phyloP scores from a whole-genome alignment of 2,888 invertebrate species.

The Hypomecis punctinalis region DNA sequence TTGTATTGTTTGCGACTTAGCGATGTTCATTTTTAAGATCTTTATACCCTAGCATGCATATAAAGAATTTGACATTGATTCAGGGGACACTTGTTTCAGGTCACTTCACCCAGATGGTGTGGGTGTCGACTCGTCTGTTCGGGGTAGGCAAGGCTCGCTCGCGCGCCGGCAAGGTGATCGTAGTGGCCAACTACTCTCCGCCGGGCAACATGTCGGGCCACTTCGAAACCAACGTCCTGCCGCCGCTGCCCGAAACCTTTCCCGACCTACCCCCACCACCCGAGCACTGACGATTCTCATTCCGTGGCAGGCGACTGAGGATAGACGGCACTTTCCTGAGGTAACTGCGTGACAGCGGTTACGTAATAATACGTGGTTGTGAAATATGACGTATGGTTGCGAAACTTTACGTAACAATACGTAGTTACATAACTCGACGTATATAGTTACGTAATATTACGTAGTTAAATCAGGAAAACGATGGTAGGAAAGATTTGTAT shows the following conservation, averaged over 20 bases:
- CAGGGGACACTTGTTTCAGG: conserved; percentile 75
- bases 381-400: background rate
- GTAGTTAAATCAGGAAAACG: conserved; percentile 34
- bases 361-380: conserved; percentile 32
- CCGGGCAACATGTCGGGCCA: conserved; percentile 91
- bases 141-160: conserved; percentile 93
- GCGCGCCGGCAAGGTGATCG: conserved; percentile 91
- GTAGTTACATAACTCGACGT: conserved; percentile 33
- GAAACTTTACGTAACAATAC: conserved; percentile 5
- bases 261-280: conserved; percentile 71
- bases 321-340: conserved; percentile 69
- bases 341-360: background rate
- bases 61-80: too few relatives aligned
- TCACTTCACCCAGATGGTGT: conserved; percentile 95
- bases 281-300: conserved; percentile 76
- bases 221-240: conserved; percentile 91
- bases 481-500: background rate
- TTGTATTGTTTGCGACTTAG: too few relatives aligned
- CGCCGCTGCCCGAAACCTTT: conserved; percentile 87
- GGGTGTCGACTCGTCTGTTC: conserved; percentile 90
- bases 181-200: conserved; percentile 94
- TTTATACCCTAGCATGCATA: too few relatives aligned
- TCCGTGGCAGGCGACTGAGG: conserved; percentile 74
- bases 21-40: too few relatives aligned
- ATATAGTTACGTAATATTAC: background rate